Percentiles rank a stretch among this genome's conserved stretches.
These are phyloP conservation scores for Microchrysa polita DNA, from an alignment of 2,888 invertebrate species.

Conservation along the genomic window DNA sequence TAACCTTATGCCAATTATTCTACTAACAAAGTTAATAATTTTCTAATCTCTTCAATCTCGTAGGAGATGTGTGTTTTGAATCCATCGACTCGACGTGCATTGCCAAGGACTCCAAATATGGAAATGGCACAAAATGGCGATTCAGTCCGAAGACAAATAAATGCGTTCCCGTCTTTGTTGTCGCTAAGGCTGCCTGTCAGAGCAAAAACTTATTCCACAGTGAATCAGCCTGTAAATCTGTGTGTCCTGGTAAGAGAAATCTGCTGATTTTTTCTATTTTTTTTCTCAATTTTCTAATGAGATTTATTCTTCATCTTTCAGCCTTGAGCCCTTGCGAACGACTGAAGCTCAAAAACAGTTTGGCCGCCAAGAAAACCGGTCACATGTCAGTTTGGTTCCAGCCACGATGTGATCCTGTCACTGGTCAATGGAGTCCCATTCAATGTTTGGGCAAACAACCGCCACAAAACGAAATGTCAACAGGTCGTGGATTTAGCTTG, in stretches of 20 bases:
- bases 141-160: slow-evolving; percentile 82
- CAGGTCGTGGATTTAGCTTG: slow-evolving; percentile 54
- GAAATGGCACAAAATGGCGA: slow-evolving; percentile 70
- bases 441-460: slow-evolving; percentile 76
- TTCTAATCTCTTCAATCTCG: slow-evolving; percentile 53
- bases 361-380: slow-evolving; percentile 73
- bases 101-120: slow-evolving; percentile 57
- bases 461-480: slow-evolving; percentile 55
- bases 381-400: slow-evolving; percentile 69
- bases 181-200: slow-evolving; percentile 75
- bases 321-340: slow-evolving; percentile 85
- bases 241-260: slow-evolving; percentile 76
- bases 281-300: too few species aligned
- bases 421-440: slow-evolving; percentile 82
- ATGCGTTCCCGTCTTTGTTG: slow-evolving; percentile 73
- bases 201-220: slow-evolving; percentile 88
- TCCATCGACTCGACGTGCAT: slow-evolving; percentile 72
- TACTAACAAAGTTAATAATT: slow-evolving; percentile 3
- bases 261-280: not conserved
- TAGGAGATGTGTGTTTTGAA: slow-evolving; percentile 84
- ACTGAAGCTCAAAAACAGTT: slow-evolving; percentile 79
- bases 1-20: not conserved
- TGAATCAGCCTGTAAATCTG: slow-evolving; percentile 79
- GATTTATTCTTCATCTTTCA: too few species aligned
- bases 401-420: slow-evolving; percentile 77